phyloP scores from a whole-genome alignment of 2,888 invertebrate genomes.

The Scaptomyza polygonia region DNA sequence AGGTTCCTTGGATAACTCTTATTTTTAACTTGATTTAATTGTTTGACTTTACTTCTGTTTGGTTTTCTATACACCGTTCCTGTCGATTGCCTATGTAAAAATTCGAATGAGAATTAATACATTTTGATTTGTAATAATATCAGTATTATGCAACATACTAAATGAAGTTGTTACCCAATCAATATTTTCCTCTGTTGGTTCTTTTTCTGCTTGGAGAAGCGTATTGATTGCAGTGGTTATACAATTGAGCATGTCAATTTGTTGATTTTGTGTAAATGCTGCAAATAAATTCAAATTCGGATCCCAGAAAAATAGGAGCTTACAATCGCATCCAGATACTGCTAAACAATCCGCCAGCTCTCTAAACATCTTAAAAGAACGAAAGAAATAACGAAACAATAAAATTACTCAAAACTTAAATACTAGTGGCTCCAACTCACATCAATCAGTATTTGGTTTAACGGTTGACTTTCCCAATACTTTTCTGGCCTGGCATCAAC shows the following conservation, averaged over 20 bases:
- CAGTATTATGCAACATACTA: not conserved
- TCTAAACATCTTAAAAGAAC: not conserved
- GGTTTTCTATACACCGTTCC: not conserved
- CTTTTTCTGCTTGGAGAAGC: not conserved
- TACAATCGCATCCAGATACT: not conserved
- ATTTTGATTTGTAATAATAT: not conserved
- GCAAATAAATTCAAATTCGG: not conserved
- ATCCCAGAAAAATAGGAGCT: not conserved
- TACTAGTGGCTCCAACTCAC: not conserved
- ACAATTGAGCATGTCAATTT: not conserved
- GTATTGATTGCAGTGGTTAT: not conserved
- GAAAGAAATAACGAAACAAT: not conserved
- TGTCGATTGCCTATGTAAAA: not conserved
- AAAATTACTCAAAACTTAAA: not conserved
- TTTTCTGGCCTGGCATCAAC: not conserved
- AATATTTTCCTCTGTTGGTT: not conserved
- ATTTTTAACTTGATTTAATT: not conserved
- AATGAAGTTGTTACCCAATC: not conserved
- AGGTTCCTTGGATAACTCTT: too few species aligned
- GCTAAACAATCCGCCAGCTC: not conserved
- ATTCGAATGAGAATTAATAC: not conserved
- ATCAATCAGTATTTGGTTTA: constrained; percentile 1
- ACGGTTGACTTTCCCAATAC: not conserved
- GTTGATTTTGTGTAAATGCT: not conserved
- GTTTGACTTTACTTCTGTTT: not conserved